phyloP scores from a whole-genome alignment of 2,888 invertebrate species.

The Cosmia pyralina region DNA sequence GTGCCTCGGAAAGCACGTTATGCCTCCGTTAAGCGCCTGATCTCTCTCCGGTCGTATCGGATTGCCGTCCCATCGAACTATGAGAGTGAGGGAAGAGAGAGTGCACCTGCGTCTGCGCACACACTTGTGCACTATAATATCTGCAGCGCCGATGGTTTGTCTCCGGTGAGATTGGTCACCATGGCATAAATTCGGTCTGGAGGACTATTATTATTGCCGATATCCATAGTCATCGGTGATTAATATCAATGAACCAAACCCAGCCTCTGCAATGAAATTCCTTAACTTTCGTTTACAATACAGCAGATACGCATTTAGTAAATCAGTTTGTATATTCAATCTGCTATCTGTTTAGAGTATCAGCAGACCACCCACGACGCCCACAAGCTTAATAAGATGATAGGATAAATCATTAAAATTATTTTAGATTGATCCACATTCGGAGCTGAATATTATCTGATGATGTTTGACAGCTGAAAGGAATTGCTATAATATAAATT shows the following conservation, averaged over 20 bases:
- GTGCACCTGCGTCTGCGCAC: no score
- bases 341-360: conserved; percentile 22
- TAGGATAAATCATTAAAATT: conserved; percentile 15
- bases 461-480: background rate
- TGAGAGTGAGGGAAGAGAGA: no score
- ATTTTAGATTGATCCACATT: background rate
- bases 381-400: background rate
- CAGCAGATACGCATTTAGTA: background rate
- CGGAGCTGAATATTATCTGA: background rate
- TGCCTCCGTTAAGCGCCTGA: no score
- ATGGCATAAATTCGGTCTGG: no score
- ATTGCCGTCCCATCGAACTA: no score
- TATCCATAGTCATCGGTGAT: no score
- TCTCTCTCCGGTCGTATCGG: no score
- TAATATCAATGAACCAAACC: background rate
- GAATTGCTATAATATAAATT: background rate
- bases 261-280: background rate
- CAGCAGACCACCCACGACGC: conserved; percentile 38
- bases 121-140: no score
- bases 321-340: conserved; percentile 27
- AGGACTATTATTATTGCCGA: no score
- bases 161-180: no score
- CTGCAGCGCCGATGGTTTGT: no score
- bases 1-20: no score
- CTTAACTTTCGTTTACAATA: background rate